Percentiles rank a stretch among this genome's conserved stretches.
These are phyloP conservation scores for Nomada fabriciana DNA, from an alignment of 2,888 invertebrate species.

Conservation along the genomic window DNA sequence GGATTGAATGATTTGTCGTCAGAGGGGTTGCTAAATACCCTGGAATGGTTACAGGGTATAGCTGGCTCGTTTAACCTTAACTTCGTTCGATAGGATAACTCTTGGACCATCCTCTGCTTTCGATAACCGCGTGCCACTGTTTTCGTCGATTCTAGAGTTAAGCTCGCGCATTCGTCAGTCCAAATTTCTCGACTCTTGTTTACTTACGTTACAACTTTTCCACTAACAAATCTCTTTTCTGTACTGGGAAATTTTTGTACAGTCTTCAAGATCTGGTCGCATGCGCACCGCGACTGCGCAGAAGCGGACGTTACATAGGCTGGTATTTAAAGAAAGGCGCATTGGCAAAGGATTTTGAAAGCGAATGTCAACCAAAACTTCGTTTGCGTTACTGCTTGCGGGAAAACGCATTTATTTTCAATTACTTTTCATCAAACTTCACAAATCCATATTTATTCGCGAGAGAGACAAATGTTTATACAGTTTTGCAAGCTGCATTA, in stretches of 20 bases:
- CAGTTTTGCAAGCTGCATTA: background rate
- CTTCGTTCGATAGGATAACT: constrained; percentile 42
- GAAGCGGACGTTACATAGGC: constrained; percentile 61
- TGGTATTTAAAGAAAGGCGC: constrained; percentile 58
- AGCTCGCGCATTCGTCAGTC: constrained; percentile 46
- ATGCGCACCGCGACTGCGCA: constrained; percentile 71
- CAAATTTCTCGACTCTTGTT: constrained; percentile 70
- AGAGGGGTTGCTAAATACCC: constrained; percentile 67
- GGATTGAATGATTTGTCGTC: constrained; percentile 64
- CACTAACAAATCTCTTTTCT: constrained; percentile 80
- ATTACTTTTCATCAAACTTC: background rate
- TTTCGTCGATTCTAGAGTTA: constrained; percentile 33
- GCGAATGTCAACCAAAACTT: constrained; percentile 47
- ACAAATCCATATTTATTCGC: background rate
- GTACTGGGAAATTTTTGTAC: constrained; percentile 81
- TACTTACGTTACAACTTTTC: constrained; percentile 81
- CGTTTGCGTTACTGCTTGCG: constrained; percentile 5
- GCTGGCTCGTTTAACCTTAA: constrained; percentile 70
- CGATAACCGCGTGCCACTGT: constrained; percentile 45
- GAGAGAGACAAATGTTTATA: background rate
- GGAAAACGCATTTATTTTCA: background rate
- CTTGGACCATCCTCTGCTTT: constrained; percentile 28
- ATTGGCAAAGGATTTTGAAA: constrained; percentile 38
- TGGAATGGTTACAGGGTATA: constrained; percentile 59
- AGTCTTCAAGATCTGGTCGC: constrained; percentile 66